Percentiles rank a stretch among this genome's conserved stretches.
These are phyloP conservation scores for Tonatia bakeri DNA, from an alignment of 2,113 vertebrate genomes.

Conservation along the genomic window DNA sequence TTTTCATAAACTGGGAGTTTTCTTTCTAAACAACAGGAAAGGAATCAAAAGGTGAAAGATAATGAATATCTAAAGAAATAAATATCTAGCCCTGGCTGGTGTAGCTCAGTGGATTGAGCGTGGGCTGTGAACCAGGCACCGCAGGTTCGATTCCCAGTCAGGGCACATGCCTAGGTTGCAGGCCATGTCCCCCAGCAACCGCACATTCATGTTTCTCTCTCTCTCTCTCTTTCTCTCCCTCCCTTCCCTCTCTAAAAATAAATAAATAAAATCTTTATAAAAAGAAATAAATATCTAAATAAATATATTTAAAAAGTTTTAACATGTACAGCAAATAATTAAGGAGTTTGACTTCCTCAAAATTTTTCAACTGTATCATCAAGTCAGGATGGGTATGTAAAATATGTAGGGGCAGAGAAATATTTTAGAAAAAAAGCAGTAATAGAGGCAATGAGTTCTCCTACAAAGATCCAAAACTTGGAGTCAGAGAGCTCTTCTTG, in stretches of 20 bases:
- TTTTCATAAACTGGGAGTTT: background rate
- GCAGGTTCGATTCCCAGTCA: no score
- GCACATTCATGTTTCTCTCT: no score
- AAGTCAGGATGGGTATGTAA: background rate
- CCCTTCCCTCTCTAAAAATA: no score
- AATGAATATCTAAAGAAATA: background rate
- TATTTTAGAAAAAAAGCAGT: background rate
- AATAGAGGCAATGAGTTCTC: background rate
- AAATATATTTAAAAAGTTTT: background rate
- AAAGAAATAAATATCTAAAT: background rate
- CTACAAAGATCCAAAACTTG: background rate
- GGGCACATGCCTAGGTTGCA: no score
- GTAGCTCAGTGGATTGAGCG: no score
- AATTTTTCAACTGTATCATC: background rate
- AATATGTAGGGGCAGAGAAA: background rate
- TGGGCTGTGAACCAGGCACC: no score
- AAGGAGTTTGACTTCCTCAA: background rate
- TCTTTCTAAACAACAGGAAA: constrained; percentile 50
- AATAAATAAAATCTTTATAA: no score
- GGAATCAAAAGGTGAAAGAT: constrained; percentile 11
- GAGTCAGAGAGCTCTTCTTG: background rate
- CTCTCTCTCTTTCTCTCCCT: no score
- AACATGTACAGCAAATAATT: background rate
- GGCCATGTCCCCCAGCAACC: no score
- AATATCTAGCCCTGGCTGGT: no score